phyloP scores from a whole-genome alignment of 2,113 vertebrate species.

The Lophochroa leadbeateri region DNA sequence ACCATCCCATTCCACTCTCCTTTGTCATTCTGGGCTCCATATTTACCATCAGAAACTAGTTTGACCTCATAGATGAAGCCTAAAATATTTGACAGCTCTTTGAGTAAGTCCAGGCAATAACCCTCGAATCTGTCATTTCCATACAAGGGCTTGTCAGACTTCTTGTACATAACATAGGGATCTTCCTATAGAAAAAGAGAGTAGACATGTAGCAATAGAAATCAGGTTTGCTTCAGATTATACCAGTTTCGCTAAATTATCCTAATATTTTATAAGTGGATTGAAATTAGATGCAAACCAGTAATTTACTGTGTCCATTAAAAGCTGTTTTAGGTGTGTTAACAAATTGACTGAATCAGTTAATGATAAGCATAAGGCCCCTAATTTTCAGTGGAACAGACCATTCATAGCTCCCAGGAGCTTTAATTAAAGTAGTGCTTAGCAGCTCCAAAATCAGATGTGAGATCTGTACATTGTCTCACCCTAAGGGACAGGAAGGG shows the following conservation, averaged over 20 bases:
- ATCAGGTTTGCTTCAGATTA: not conserved
- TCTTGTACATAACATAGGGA: slow-evolving; percentile 98
- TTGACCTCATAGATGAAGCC: slow-evolving; percentile 97
- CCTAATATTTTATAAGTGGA: not conserved
- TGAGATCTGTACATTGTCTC: not conserved
- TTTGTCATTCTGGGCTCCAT: slow-evolving; percentile 96
- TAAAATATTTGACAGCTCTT: slow-evolving; percentile 94
- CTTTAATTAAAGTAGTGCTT: not conserved
- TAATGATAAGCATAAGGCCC: not conserved
- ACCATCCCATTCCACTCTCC: slow-evolving; percentile 99
- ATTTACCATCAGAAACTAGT: slow-evolving; percentile 96
- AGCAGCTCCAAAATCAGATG: not conserved
- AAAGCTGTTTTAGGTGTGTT: not conserved
- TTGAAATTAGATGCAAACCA: not conserved
- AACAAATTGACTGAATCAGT: not conserved
- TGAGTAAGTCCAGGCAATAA: slow-evolving; percentile 95
- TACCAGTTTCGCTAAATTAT: not conserved
- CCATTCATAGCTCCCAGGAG: not conserved
- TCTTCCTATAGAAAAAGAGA: slow-evolving; percentile 84
- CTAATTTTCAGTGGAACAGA: not conserved
- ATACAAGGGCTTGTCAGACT: slow-evolving; percentile 95
- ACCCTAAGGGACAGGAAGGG: not conserved
- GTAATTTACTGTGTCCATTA: not conserved
- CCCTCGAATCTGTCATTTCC: slow-evolving; percentile 98
- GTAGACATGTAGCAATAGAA: not conserved